phyloP scores from a whole-genome alignment of 1,140 invertebrate genomes.

The Orchestia grillus region DNA sequence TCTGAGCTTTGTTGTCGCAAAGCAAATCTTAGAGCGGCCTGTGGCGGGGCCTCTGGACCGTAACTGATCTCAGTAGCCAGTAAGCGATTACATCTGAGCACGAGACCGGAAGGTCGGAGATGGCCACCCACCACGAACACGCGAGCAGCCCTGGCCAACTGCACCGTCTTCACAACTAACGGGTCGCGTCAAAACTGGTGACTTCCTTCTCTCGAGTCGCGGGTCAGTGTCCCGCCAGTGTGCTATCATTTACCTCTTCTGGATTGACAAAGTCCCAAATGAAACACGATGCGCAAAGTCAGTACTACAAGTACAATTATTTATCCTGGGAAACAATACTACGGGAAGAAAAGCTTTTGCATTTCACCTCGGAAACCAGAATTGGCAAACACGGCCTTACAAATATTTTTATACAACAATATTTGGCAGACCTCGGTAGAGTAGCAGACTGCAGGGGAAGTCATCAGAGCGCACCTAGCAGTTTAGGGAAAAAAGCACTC shows the following conservation, averaged over 20 bases:
- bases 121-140: constrained; percentile 22
- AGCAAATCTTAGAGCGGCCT: not conserved
- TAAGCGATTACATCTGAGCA: constrained; percentile 43
- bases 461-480: not conserved
- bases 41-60: not conserved
- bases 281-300: not conserved
- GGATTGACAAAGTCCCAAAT: not conserved
- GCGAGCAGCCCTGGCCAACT: not conserved
- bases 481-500: not conserved
- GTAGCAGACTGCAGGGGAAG: not conserved
- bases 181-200: not conserved
- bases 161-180: not conserved
- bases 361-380: not conserved
- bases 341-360: not conserved
- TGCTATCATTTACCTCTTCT: not conserved
- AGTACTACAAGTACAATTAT: not conserved
- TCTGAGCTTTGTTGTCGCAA: not conserved
- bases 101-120: constrained; percentile 25
- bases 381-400: not conserved
- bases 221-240: not conserved
- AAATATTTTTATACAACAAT: not conserved
- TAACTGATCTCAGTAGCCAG: constrained; percentile 4
- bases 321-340: not conserved
- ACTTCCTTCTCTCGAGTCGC: not conserved
- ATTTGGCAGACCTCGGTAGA: not conserved